Evolutionary conservation across 2,888 invertebrate genomes (phyloP), one percentile per base, ranked within the genome.

Genomic region (Heliconius ismenius): DNA sequence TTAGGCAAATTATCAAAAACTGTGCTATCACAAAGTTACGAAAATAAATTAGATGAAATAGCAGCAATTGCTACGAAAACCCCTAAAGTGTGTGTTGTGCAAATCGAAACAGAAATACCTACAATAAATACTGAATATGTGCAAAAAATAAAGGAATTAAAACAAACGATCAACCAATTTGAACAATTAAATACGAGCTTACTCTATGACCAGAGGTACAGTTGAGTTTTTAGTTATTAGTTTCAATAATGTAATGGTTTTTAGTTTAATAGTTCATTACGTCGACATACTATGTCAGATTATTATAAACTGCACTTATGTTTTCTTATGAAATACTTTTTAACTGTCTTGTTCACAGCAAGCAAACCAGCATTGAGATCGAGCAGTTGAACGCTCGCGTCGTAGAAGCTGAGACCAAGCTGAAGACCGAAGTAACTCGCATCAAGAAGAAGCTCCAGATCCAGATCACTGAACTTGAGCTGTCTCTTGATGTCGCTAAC

Each of bases 371-470:
- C 95, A 98, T 99, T 92, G 99, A 99, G 95, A 98, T 99, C 91
- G 99, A 99, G 95, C 98, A 98, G 93, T 95, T 99, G 94, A 98
- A 95, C 91, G 98, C 98, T 86, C 98, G 99, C 86, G 97, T 99
- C 84, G 97, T 98, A 81, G 99, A 99, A 91, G 98, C 98, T 82
- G 99, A 99, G 95, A 98, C 98, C 84, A 98, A 96, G 92, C 95
- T 99, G 92, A 98, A 98, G 96, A 97, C 98, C 86, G 99, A 99
- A 94, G 98, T 99, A 77, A 96, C 96, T 83, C 98, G 99, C 94
- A 98, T 99, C 95, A 99, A 99, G 97, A 99, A 99, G 98, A 99
- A 99, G 97, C 95, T 98, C 91, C 98, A 98, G 95, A 97, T 98
- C 90, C 98, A 98, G 89, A 99, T 99, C 94, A 98, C 98, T 86